Base-by-base conservation (phyloP, 2,888 invertebrate species). In the Metopia argyrocephala region DNA sequence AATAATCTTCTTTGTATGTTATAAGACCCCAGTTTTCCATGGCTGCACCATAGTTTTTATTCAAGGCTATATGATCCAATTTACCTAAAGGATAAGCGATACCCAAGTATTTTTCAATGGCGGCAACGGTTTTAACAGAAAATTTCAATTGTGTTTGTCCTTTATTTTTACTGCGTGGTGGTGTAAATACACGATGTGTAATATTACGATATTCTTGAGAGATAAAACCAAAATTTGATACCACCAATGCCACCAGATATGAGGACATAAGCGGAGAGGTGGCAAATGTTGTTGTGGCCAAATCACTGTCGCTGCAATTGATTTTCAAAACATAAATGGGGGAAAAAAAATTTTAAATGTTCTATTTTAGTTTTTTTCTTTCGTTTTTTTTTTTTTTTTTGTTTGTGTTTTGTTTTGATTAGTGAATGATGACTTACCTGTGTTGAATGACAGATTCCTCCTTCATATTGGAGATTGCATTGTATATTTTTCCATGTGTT, bases 21-120 rank as follows among this genome's bases (percentile, higher is more conserved):
- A 97, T 94, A 7, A 97, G 90, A n/a, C 97, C 98, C 97, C 97
- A 97, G 88, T 97, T 98, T 88, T 98, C 97, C 97, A 97, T 97
- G 31, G 96, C 97, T 23, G 95, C 94, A 66, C 95, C 94, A 57
- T 93, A 92, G 86, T 96, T 96, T 85, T 96, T 95, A 1, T 96
- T 95, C 15, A 97, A 92, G 0, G 96, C 96, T 9, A 95, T 94
- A 94, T 97, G 95, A 88, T 98, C 97, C 84, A 96, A 92, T 90
- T 97, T 97, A 0, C 94, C 93, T 45, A 97, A 87, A 0, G 94
- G 93, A 86, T 95, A 97, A 28, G 93, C 91, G 15, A 96, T 93
- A 75, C 93, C 93, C 86, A 97, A 95, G 84, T 94, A 95, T 0
- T 93, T 91, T 85, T 95, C 95, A 1, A 90, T 73, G 3, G 86